phyloP scores from a whole-genome alignment of 1,140 invertebrate species.

The Phymastichus coffea region DNA sequence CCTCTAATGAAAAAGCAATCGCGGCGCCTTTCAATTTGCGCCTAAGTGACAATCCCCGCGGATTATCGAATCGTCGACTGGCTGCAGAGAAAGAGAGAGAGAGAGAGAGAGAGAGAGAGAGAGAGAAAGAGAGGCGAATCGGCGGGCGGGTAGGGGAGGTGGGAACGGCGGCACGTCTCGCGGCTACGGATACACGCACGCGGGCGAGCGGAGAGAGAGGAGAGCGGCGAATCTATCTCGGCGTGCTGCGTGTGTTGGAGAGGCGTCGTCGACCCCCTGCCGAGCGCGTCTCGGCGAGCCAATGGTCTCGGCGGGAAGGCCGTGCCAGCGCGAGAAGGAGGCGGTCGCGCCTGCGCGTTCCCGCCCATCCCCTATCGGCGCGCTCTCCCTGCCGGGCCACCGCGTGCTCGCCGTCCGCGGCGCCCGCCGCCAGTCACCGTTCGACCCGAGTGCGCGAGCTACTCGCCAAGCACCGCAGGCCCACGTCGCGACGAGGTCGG shows the following conservation, averaged over 20 bases:
- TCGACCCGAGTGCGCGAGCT: no score
- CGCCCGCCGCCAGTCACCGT: conserved; percentile 3
- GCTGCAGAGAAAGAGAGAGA: conserved; percentile 24
- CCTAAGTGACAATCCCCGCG: conserved; percentile 34
- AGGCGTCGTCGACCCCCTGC: no score
- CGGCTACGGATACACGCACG: no score
- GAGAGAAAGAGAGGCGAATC: not conserved
- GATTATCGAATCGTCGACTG: conserved; percentile 33
- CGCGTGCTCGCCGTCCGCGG: not conserved
- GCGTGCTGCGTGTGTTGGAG: no score
- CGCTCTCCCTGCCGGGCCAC: not conserved
- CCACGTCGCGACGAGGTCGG: not conserved
- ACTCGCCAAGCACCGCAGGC: no score
- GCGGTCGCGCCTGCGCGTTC: conserved; percentile 10
- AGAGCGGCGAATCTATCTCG: no score
- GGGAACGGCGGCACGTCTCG: conserved; percentile 32
- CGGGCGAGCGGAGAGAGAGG: no score
- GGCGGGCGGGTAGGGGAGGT: not conserved
- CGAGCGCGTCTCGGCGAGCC: conserved; percentile 25
- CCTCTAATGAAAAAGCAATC: conserved; percentile 30
- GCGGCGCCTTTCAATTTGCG: conserved; percentile 33
- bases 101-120: conserved; percentile 1
- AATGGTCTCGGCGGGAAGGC: not conserved
- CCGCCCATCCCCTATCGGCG: not conserved
- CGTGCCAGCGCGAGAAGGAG: conserved; percentile 33